Evolutionary conservation across 2,797 vertebrate species (phyloP).

Genomic region (Gymnothorax reevesii): DNA sequence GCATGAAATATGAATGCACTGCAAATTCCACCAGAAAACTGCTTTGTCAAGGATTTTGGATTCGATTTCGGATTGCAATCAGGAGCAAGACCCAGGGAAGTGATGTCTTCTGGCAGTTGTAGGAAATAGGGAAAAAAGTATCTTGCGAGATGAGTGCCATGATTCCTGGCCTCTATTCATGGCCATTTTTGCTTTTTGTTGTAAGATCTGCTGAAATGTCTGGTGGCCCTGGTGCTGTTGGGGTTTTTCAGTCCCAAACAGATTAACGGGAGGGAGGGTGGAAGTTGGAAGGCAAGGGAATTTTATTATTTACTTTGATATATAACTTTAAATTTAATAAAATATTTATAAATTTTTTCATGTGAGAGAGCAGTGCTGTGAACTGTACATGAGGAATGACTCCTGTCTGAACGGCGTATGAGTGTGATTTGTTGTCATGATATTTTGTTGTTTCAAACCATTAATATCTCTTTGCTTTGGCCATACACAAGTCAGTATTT

Average conservation of each 20-base stretch:
- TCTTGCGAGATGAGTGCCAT: background rate
- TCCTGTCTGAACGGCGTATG: background rate
- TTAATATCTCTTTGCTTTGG: background rate
- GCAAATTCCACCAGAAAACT: background rate
- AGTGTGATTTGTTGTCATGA: background rate
- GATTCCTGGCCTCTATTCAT: background rate
- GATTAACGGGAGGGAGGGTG: background rate
- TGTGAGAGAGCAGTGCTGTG: background rate
- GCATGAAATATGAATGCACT: constrained; percentile 7
- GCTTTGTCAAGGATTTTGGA: background rate
- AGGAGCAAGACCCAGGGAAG: background rate
- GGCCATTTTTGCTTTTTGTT: background rate
- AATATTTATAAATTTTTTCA: no score
- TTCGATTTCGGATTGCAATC: background rate
- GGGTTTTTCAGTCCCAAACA: background rate
- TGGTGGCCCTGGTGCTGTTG: background rate
- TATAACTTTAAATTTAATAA: background rate
- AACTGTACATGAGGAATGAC: background rate
- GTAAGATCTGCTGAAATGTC: background rate
- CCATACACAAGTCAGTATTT: background rate
- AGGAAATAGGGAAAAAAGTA: background rate
- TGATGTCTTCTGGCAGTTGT: background rate
- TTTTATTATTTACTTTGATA: background rate
- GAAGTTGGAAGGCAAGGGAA: background rate
- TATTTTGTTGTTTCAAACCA: background rate